Conservation (phyloP, 2,888 invertebrate genomes). For the Oxystoma pomonae region DNA sequence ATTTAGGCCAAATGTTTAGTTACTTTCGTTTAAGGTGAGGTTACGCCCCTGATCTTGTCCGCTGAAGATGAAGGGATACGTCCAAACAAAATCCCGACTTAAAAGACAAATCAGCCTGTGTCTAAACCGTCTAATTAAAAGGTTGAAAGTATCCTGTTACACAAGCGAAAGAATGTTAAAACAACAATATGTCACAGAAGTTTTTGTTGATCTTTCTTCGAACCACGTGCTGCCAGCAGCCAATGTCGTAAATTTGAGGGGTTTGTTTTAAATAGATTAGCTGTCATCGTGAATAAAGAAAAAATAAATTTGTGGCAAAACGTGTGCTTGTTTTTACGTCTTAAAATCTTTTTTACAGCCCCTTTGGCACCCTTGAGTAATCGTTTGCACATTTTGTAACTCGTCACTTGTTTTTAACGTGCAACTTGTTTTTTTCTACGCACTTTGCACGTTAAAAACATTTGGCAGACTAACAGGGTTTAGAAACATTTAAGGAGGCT, state of each 20-base stretch:
- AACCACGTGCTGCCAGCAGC: not conserved
- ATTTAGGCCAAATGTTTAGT: too few species aligned
- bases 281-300: not conserved
- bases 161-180: not conserved
- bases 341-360: not conserved
- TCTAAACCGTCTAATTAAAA: not conserved
- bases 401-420: too few species aligned
- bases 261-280: not conserved
- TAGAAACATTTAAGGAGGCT: too few species aligned
- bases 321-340: not conserved
- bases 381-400: slow-evolving; percentile 1
- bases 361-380: not conserved
- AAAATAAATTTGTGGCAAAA: not conserved
- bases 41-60: too few species aligned
- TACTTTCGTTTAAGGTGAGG: too few species aligned
- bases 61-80: not conserved
- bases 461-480: too few species aligned
- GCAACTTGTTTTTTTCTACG: too few species aligned
- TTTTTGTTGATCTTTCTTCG: not conserved
- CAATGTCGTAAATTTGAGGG: not conserved
- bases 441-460: too few species aligned
- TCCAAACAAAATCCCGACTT: not conserved
- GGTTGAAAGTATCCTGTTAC: not conserved
- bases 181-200: not conserved
- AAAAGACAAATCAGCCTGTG: not conserved